phyloP scores from a whole-genome alignment of 1,140 invertebrate species.

The Ylistrum balloti region DNA sequence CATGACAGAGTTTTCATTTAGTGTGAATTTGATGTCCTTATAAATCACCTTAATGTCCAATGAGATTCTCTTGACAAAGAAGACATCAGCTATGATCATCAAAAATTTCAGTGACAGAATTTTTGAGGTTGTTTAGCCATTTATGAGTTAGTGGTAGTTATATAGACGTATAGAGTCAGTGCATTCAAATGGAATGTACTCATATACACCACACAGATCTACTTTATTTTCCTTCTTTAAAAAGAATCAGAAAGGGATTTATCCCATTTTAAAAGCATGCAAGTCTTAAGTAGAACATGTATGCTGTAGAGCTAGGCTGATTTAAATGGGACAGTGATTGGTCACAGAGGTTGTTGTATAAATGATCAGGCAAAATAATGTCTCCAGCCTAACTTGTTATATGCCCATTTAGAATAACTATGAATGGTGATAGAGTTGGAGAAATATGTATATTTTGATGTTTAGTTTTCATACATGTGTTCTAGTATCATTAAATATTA shows the following conservation, averaged over 20 bases:
- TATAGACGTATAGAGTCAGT: background rate
- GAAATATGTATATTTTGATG: too few relatives aligned
- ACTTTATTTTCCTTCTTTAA: background rate
- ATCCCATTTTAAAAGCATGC: background rate
- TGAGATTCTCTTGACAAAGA: background rate
- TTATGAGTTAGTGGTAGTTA: background rate
- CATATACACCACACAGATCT: background rate
- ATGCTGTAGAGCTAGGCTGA: background rate
- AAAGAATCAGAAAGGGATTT: background rate
- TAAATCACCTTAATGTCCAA: slow-evolving; percentile 28
- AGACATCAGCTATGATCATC: background rate
- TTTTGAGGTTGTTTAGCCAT: slow-evolving; percentile 38
- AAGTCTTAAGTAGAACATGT: background rate
- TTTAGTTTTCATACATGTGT: too few relatives aligned
- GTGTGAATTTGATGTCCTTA: background rate
- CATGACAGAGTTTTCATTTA: slow-evolving; percentile 26
- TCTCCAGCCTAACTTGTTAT: background rate
- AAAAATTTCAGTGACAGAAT: slow-evolving; percentile 27
- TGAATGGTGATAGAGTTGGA: too few relatives aligned
- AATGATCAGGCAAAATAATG: background rate
- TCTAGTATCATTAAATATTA: too few relatives aligned
- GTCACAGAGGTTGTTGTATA: background rate
- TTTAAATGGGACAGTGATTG: background rate
- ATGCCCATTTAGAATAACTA: background rate
- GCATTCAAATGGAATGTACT: slow-evolving; percentile 32